phyloP scores from a whole-genome alignment of 2,113 vertebrate species.

The Onychostruthus taczanowskii region DNA sequence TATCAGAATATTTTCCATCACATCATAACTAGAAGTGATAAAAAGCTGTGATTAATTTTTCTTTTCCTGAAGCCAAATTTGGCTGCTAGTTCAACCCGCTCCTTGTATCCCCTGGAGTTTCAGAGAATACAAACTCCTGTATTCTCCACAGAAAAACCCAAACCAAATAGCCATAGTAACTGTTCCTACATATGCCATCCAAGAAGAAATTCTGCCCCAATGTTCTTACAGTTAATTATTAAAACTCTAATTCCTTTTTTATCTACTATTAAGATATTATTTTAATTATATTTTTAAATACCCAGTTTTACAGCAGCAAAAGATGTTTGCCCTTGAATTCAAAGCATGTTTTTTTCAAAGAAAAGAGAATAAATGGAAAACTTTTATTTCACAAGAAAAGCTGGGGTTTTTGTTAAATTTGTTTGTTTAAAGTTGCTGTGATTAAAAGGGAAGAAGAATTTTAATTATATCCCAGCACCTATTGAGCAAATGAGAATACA shows the following conservation, averaged over 20 bases:
- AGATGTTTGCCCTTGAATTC: neutral
- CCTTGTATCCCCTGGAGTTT: neutral
- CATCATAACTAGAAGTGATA: neutral
- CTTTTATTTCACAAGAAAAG: neutral
- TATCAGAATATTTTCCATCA: neutral
- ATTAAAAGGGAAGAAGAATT: neutral
- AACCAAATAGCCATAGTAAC: neutral
- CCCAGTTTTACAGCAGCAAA: neutral
- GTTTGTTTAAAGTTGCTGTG: neutral
- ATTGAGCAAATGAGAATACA: neutral
- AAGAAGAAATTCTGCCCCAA: neutral
- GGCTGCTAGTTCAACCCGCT: neutral
- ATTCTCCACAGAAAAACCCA: neutral
- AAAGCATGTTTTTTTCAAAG: neutral
- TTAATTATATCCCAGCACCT: neutral
- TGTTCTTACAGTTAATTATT: neutral
- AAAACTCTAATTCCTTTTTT: neutral
- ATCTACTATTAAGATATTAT: neutral
- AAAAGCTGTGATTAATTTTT: neutral
- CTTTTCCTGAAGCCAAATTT: neutral
- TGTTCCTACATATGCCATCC: neutral
- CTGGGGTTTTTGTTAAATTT: fast-evolving
- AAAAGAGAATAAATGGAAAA: neutral
- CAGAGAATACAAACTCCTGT: neutral
- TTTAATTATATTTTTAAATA: neutral